These are phyloP conservation scores for Mastacembelus armatus DNA, from an alignment of 2,797 vertebrate genomes.

Conservation along the genomic window DNA sequence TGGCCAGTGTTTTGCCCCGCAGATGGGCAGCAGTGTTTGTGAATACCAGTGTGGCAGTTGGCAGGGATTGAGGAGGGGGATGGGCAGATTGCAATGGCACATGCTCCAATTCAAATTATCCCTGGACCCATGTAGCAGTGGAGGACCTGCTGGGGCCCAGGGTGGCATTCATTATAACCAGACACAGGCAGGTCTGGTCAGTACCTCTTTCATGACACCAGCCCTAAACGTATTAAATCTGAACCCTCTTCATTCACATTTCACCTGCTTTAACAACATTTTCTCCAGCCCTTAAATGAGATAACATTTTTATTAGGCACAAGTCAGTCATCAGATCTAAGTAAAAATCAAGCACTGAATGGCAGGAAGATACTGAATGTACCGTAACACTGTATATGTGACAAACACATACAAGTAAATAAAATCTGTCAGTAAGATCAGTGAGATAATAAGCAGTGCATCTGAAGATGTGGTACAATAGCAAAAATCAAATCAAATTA, in stretches of 20 bases:
- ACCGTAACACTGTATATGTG: slow-evolving; percentile 13
- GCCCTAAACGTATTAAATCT: slow-evolving; percentile 23
- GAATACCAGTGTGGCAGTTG: slow-evolving; percentile 84
- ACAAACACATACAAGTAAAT: slow-evolving; percentile 22
- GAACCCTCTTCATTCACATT: slow-evolving; percentile 14
- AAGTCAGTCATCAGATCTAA: slow-evolving; percentile 15
- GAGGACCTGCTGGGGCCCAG: slow-evolving; percentile 80
- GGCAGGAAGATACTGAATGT: slow-evolving; percentile 13
- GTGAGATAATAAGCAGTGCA: slow-evolving; percentile 29
- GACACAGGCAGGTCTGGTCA: slow-evolving; percentile 75
- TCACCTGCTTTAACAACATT: slow-evolving; percentile 23
- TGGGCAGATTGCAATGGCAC: slow-evolving; percentile 82
- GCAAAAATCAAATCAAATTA: slow-evolving; percentile 51
- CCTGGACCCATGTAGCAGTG: slow-evolving; percentile 78
- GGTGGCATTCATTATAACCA: slow-evolving; percentile 80
- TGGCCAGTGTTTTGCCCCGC: slow-evolving; percentile 79
- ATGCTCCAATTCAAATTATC: slow-evolving; percentile 84
- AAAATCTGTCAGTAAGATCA: slow-evolving; percentile 34
- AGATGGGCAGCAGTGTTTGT: slow-evolving; percentile 85
- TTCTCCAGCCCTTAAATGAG: not conserved
- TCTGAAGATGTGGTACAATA: slow-evolving; percentile 19
- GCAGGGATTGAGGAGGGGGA: slow-evolving; percentile 75
- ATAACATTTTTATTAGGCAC: not conserved
- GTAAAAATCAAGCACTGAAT: slow-evolving; percentile 30
- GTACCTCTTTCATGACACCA: slow-evolving; percentile 58